These are phyloP conservation scores for Bimastos eiseni DNA, from an alignment of 2,888 invertebrate genomes.

Conservation along the genomic window DNA sequence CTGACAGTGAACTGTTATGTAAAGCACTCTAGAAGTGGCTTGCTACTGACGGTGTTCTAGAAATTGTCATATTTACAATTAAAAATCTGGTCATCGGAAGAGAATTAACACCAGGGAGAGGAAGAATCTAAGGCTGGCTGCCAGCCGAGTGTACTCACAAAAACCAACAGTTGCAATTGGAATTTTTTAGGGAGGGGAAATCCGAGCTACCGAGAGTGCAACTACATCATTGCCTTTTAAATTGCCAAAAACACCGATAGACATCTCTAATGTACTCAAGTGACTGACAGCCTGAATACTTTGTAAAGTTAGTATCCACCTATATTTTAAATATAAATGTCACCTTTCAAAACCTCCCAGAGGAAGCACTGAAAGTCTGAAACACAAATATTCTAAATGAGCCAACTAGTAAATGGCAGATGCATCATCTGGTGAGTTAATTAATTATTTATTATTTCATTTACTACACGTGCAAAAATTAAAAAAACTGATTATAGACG, in stretches of 20 bases:
- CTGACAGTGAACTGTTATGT: too few relatives aligned
- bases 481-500: background rate
- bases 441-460: background rate
- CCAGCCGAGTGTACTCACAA: background rate
- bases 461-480: background rate
- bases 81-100: background rate
- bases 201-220: background rate
- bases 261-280: background rate
- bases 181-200: too few relatives aligned
- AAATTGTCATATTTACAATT: too few relatives aligned
- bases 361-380: background rate
- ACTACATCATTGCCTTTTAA: background rate
- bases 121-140: background rate
- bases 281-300: background rate
- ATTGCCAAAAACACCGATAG: background rate
- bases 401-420: background rate
- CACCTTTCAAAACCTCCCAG: background rate
- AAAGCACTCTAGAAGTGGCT: too few relatives aligned
- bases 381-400: background rate
- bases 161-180: background rate
- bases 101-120: background rate
- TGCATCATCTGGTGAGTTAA: background rate
- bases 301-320: background rate
- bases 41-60: too few relatives aligned
- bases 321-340: background rate